Evolutionary conservation across 2,113 vertebrate species (phyloP).

Genomic region (Oxygymnocypris stewartii): DNA sequence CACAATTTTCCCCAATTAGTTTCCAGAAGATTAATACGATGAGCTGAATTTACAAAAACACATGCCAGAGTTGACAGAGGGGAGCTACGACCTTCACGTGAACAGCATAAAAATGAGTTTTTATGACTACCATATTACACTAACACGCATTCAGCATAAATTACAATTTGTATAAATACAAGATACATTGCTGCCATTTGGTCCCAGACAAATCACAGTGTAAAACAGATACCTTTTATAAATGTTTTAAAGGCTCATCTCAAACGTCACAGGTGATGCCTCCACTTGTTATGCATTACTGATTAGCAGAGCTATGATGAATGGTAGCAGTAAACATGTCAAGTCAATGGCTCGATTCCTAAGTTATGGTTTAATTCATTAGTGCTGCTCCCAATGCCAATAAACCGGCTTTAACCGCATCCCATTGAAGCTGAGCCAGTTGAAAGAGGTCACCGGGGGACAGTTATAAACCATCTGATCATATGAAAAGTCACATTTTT

Average conservation of each 20-base stretch:
- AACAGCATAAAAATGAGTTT: slow-evolving; percentile 22
- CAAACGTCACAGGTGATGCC: slow-evolving; percentile 63
- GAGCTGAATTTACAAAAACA: slow-evolving; percentile 11
- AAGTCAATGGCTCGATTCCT: slow-evolving; percentile 74
- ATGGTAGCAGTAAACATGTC: slow-evolving; percentile 69
- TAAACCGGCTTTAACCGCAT: slow-evolving; percentile 64
- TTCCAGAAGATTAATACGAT: slow-evolving; percentile 24
- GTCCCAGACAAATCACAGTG: slow-evolving; percentile 74
- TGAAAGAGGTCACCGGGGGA: slow-evolving; percentile 61
- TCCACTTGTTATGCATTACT: slow-evolving; percentile 68
- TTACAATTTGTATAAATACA: slow-evolving; percentile 20
- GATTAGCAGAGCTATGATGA: slow-evolving; percentile 62
- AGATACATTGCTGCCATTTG: slow-evolving; percentile 34
- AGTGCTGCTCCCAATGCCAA: slow-evolving; percentile 61
- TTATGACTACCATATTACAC: slow-evolving; percentile 6
- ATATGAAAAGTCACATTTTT: slow-evolving; percentile 61
- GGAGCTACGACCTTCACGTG: slow-evolving; percentile 26
- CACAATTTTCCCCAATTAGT: slow-evolving; percentile 12
- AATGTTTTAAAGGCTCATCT: slow-evolving; percentile 57
- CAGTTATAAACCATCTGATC: slow-evolving; percentile 49
- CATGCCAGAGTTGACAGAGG: slow-evolving; percentile 39
- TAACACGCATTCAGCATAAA: slow-evolving; percentile 7
- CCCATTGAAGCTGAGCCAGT: slow-evolving; percentile 39
- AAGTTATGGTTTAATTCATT: slow-evolving; percentile 70
- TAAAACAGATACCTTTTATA: slow-evolving; percentile 55